These are phyloP conservation scores for Hippocampus comes DNA, from an alignment of 2,113 vertebrate genomes.

Conservation along the genomic window DNA sequence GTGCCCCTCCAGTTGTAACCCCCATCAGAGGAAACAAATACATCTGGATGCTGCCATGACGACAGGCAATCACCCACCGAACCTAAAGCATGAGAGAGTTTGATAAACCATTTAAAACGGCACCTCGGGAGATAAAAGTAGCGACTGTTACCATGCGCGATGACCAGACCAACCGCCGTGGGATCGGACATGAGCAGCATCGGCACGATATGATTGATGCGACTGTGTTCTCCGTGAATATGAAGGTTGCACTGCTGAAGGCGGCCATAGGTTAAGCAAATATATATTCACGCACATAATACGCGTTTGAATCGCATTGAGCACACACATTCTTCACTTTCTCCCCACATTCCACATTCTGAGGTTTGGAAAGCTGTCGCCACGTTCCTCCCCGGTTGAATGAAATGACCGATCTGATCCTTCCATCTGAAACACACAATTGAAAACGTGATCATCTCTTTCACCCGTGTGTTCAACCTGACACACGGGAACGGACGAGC, in stretches of 20 bases:
- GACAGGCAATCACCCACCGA: conserved; percentile 74
- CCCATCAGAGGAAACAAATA: conserved; percentile 76
- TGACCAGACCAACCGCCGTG: conserved; percentile 69
- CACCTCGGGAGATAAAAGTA: background rate
- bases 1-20: conserved; percentile 75
- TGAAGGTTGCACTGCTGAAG: conserved; percentile 74
- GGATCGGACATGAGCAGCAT: conserved; percentile 73
- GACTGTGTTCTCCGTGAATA: conserved; percentile 77
- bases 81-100: conserved; percentile 48
- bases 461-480: background rate
- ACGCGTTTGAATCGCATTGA: background rate
- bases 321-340: conserved; percentile 60
- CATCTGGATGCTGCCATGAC: conserved; percentile 67
- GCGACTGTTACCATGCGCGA: conserved; percentile 71
- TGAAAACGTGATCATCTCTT: background rate
- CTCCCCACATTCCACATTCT: conserved; percentile 67
- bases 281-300: background rate
- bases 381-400: conserved; percentile 74
- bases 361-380: conserved; percentile 68
- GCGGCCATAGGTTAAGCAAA: background rate
- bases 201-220: conserved; percentile 64
- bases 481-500: background rate
- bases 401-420: conserved; percentile 75
- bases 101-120: background rate
- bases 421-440: conserved; percentile 63